A percentile compares a stretch with the other conserved stretches of the same genome.
Evolutionary conservation across 2,797 vertebrate genomes (phyloP).

Genomic region (Falco columbarius): DNA sequence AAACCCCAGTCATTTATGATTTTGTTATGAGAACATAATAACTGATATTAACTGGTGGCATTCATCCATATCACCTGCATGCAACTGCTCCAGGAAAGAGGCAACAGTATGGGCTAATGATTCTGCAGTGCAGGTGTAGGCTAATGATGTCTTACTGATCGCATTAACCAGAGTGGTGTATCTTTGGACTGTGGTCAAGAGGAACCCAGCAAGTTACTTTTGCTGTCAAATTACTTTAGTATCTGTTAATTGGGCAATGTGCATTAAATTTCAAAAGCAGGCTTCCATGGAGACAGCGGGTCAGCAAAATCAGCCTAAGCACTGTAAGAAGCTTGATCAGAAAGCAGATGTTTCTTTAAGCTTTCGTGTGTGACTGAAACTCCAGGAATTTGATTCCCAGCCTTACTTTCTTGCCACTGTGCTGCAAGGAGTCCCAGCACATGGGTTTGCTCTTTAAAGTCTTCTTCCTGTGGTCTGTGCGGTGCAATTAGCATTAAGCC

Average conservation of each 20-base stretch:
- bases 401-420: neutral
- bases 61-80: neutral
- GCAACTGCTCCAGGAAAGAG: neutral
- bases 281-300: neutral
- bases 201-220: neutral
- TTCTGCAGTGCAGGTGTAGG: neutral
- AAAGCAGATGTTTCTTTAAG: neutral
- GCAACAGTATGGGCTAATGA: neutral
- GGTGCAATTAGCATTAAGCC: neutral
- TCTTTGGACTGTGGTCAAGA: neutral
- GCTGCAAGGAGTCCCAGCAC: neutral
- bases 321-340: neutral
- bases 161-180: accelerated
- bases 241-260: neutral
- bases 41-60: neutral
- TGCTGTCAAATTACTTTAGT: neutral
- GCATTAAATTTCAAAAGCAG: neutral
- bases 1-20: neutral
- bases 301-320: neutral
- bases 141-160: neutral
- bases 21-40: neutral
- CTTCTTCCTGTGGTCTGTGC: neutral
- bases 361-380: neutral
- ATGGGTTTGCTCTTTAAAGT: neutral
- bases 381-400: neutral